Evolutionary conservation across 2,797 vertebrate species (phyloP), one percentile per base, ranked within the genome.

Genomic region (Hippopotamyrus pictus): DNA sequence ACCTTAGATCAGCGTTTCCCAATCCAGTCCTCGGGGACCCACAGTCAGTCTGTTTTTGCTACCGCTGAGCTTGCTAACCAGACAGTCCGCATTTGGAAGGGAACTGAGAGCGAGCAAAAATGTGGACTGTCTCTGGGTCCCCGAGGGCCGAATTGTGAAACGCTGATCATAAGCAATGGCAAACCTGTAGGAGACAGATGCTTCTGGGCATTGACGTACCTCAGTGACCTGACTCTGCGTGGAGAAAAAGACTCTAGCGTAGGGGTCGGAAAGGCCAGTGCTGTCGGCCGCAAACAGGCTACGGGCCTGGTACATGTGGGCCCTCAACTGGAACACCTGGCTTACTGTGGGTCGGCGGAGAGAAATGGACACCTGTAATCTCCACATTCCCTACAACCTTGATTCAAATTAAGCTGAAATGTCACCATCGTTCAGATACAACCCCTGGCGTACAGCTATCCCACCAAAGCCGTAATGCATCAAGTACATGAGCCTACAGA

Each of bases 221-320:
- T 99, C 98, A 0, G 98, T 99, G 92, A 98, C 98, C 91, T 99
- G 98, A 93, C 98, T 98, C 94, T 99, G 97, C 7, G 98, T 98
- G 93, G 97, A 99, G 95, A 99, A 99, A 96, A 99, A 99, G 88
- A 99, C 98, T 0, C 98, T 94, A 0, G 98, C 98, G 0, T 99
- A 99, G 25, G 98, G 98, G 83, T 99, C 98, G 0, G 98, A 99
- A 65, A 99, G 98, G 12, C 98, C 98, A 0, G 97, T 99, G 94
- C 95, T 99, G 94, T 99, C 98, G 0, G 98, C 98, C 0, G 98
- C 98, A 85, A 99, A 99, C 90, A 99, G 92, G 87, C 98, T 99
- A 88, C 98, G 96, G 82, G 98, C 98, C 92, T 99, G 98, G 95
- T 99, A 99, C 98, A 99, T 98, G 95, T 99, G 98, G 0, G 96